Base-by-base conservation (phyloP, 2,797 vertebrate species). In the Peromyscus eremicus region DNA sequence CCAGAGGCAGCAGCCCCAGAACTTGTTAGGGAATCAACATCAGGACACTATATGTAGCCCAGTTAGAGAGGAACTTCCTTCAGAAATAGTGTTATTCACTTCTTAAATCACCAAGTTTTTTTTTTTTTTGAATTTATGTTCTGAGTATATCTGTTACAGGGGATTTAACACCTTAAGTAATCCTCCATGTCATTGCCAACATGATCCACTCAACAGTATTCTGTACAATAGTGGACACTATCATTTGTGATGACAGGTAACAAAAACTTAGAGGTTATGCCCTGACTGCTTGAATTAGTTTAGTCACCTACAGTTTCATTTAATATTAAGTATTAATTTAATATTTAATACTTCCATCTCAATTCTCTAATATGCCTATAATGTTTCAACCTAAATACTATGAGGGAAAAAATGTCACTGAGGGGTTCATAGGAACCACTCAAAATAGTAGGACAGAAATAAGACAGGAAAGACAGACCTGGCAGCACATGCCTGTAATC, bases 181-280 rank as follows among this genome's bases (percentile, higher is more conserved):
- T 43, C 57, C 17, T 27, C 46, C 2, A 5, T 6, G 60, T 5
- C 2, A 5, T 91, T 60, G 49, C 27, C 75, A 17, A 32, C 34
- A 77, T 3, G 14, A 52, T 23, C 49, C 13, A 16, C 43, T 76
- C 57, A 76, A n/a, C 43, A 76, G n/a, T 9, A 37, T 46, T 66
- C 19, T 70, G 11, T 83, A 14, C 60, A 92, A 9, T 23, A 70
- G 12, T 87, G 52, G 49, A 32, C 57, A 17, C 1, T 27, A 25
- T 46, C 21, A 21, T 83, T 86, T 80, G 64, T 83, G 49, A 52
- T 75, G 52, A 82, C 6, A 95, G 27, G 12, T n/a, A 9, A 4
- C 40, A 23, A 89, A 90, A 62, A 89, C 16, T 77, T 95, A 21
- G 49, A n/a, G 49, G 3, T 29, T 96, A 34, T 92, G 73, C n/a